Base-by-base conservation (phyloP, 2,113 vertebrate species). In the Odobenus rosmarus region DNA sequence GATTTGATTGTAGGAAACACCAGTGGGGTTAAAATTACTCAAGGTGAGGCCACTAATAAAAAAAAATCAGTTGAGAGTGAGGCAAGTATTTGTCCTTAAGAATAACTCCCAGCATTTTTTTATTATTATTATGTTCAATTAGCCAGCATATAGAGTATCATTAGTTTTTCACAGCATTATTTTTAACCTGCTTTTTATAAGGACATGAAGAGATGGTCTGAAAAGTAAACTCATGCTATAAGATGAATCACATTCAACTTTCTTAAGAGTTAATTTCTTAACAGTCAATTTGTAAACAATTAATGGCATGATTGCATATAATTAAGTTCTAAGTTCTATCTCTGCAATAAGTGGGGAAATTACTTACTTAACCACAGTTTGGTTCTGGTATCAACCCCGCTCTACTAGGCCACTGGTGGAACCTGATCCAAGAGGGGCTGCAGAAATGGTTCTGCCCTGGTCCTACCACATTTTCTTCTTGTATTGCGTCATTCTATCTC, bases 1-100 rank as follows among this genome's bases (percentile, higher is more conserved):
- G 21, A 62, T 85, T 89, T 81, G 84, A 91, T 61, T 91, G 9
- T 76, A 95, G 67, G 53, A 96, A 79, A 46, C 18, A 88, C 76
- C 53, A 55, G 1, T n/a, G 71, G 19, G 26, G 19, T 88, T 95
- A 84, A 97, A 95, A 90, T 69, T 96, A 88, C 84, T 96, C 90
- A 33, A 84, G 21, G 24, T 26, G 46, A 87, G 4, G 53, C 53
- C 74, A 77, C n/a, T 62, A 39, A 72, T 89, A 53, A 12, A 64
- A 71, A 79, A 76, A 64, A 14, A 74, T 53, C 33, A 49, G 21
- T 33, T 84, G 31, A 93, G 36, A 79, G 49, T 76, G 69, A 95
- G 76, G 74, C 89, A 92, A 91, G 28, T 31, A 28, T 84, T 55
- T 81, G 15, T 49, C 79, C 24, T 69, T 79, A 74, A 90, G 31